Conservation (phyloP, 2,888 invertebrate species). For the Spodoptera picta region DNA sequence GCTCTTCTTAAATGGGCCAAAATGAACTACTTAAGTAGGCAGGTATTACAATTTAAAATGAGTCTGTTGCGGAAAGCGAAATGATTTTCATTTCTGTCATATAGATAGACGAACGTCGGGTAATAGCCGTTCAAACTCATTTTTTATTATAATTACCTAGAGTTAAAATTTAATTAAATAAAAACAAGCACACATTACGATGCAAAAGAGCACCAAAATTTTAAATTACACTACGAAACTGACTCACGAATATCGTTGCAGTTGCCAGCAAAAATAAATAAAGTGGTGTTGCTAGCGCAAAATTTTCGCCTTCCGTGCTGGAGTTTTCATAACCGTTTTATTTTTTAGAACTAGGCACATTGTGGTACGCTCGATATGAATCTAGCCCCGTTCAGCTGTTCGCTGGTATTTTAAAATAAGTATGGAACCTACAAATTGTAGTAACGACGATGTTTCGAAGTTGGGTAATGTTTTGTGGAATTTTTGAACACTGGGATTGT, state of each 20-base stretch:
- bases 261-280: slow-evolving; percentile 7
- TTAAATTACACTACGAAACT: slow-evolving; percentile 7
- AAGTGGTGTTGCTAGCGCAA: slow-evolving; percentile 16
- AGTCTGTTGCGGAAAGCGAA: too few species aligned
- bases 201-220: slow-evolving; percentile 7
- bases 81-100: too few species aligned
- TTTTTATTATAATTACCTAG: too few species aligned
- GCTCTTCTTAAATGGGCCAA: too few species aligned
- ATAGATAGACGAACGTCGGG: too few species aligned
- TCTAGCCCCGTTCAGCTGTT: slow-evolving; percentile 16
- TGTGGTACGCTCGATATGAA: slow-evolving; percentile 17
- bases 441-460: neutral
- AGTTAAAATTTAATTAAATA: too few species aligned
- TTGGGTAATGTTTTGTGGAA: neutral
- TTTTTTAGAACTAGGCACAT: slow-evolving; percentile 2
- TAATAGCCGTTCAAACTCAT: too few species aligned
- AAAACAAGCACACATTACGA: too few species aligned
- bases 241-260: slow-evolving; percentile 18
- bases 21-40: too few species aligned
- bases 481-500: too few species aligned
- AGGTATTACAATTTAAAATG: too few species aligned
- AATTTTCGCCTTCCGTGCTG: slow-evolving; percentile 19
- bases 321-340: slow-evolving; percentile 26
- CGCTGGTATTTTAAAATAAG: slow-evolving; percentile 10
- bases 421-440: neutral